A percentile compares a stretch with the other conserved stretches of the same genome.
Conservation (phyloP, 1,140 invertebrate genomes). For the Meteorus sp. region DNA sequence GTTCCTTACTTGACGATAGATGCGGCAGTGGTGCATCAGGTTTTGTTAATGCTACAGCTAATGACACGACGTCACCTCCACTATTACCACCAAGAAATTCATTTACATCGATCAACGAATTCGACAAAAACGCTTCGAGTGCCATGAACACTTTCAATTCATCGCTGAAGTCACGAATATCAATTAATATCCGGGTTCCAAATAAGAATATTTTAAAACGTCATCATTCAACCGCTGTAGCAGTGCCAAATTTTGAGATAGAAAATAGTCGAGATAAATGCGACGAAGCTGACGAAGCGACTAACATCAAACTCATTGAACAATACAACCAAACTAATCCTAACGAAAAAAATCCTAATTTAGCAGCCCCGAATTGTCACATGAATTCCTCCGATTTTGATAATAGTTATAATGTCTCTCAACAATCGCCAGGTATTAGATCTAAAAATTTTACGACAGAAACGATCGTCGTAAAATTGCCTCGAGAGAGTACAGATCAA, state of each 20-base stretch:
- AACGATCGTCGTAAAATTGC: conserved; percentile 69
- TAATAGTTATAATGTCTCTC: conserved; percentile 54
- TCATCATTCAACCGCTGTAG: too few relatives aligned
- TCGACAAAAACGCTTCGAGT: conserved; percentile 34
- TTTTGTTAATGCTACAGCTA: conserved; percentile 49
- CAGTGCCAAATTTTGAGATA: too few relatives aligned
- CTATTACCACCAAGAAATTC: conserved; percentile 44
- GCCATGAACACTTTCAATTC: conserved; percentile 55
- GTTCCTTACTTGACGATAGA: conserved; percentile 68
- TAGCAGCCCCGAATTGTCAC: too few relatives aligned
- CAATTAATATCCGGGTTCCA: too few relatives aligned
- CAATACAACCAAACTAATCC: too few relatives aligned
- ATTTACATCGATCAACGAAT: conserved; percentile 26
- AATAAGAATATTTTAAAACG: too few relatives aligned
- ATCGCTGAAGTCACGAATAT: conserved; percentile 52
- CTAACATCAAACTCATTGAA: too few relatives aligned
- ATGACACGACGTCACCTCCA: conserved; percentile 49
- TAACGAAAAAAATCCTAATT: too few relatives aligned
- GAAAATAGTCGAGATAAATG: too few relatives aligned
- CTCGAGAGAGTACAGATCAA: conserved; percentile 67
- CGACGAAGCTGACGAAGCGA: too few relatives aligned
- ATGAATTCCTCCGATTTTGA: too few relatives aligned
- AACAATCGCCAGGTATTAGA: conserved; percentile 56
- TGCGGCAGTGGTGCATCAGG: conserved; percentile 64
- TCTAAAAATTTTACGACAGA: conserved; percentile 55